phyloP scores from a whole-genome alignment of 2,888 invertebrate genomes.

The Gortyna flavago region DNA sequence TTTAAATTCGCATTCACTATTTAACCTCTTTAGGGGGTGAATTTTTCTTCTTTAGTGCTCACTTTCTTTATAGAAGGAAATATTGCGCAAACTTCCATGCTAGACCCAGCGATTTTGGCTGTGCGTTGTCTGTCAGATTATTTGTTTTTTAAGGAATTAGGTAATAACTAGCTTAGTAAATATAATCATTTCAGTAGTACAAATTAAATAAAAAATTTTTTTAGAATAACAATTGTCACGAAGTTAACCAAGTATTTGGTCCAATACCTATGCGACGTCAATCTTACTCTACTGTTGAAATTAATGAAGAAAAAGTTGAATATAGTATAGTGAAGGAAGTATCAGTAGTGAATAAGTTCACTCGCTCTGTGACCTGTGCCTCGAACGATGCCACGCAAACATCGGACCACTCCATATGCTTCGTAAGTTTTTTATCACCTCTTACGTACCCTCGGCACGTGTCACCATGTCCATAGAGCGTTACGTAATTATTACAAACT shows the following conservation, averaged over 20 bases:
- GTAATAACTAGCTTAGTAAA: not conserved
- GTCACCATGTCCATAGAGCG: constrained; percentile 3
- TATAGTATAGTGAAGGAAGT: constrained; percentile 25
- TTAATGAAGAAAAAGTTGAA: constrained; percentile 28
- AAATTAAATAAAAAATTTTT: constrained; percentile 15
- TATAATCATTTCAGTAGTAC: not conserved
- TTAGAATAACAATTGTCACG: constrained; percentile 33
- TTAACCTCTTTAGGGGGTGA: not conserved
- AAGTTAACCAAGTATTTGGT: constrained; percentile 21
- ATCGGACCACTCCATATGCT: constrained; percentile 77
- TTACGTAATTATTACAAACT: constrained; percentile 41
- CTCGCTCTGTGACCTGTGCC: constrained; percentile 32
- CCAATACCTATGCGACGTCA: constrained; percentile 29
- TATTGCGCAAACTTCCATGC: not conserved
- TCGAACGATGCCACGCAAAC: constrained; percentile 74
- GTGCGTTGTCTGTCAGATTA: not conserved
- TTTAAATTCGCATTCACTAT: too few species aligned
- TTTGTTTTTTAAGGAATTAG: not conserved
- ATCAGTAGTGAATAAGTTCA: constrained; percentile 31
- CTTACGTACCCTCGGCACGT: constrained; percentile 31
- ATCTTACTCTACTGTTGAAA: constrained; percentile 41
- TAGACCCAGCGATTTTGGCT: not conserved
- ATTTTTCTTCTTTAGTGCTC: not conserved
- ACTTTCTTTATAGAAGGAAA: not conserved
- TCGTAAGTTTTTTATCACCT: constrained; percentile 74